Evolutionary conservation across 2,113 vertebrate genomes (phyloP), one percentile per base, ranked within the genome.

Genomic region (Campylomormyrus numenius): DNA sequence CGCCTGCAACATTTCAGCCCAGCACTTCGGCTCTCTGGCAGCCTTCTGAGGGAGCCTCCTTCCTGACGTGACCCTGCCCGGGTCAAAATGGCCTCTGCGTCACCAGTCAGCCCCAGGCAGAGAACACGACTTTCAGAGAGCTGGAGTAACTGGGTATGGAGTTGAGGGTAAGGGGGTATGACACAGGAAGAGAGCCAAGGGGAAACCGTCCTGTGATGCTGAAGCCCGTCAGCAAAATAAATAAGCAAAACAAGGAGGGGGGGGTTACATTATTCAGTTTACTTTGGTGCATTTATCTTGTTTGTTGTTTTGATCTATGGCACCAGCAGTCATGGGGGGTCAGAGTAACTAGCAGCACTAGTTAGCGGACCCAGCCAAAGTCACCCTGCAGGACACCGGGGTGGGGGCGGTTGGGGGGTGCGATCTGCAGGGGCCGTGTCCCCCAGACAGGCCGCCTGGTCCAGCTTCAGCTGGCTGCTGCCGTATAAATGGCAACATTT

Each of bases 401-500:
- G 19, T 31, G 11, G 66, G 70, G 53, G 53, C 19, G 6, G 52
- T 6, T 19, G 50, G 50, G 50, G 17, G 70, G 9, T 3, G 62
- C n/a, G 5, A 7, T 15, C 70, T 39, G 27, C 70, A 39, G 0
- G 70, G 27, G 31, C 27, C 70, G 5, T 10, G 35, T 42, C 17
- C 74, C 7, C 13, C 31, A 42, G 74, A 19, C 27, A 39, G 5
- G 15, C 70, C 13, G 11, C 35, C 35, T 19, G 13, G 13, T 42
- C 35, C 74, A 7, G 74, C 74, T 80, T 80, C 74, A 77, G 35
- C 70, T 35, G 11, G 70, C 13, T 35, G 13, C 39, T n/a, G 62
- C 62, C 1, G 83, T 85, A n/a, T 85, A 48, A 85, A 85, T 45
- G 42, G 45, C 83, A 45, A 85, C 83, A 85, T 85, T 85, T 85